phyloP scores from a whole-genome alignment of 2,797 vertebrate genomes.

The Lagodon rhomboides region DNA sequence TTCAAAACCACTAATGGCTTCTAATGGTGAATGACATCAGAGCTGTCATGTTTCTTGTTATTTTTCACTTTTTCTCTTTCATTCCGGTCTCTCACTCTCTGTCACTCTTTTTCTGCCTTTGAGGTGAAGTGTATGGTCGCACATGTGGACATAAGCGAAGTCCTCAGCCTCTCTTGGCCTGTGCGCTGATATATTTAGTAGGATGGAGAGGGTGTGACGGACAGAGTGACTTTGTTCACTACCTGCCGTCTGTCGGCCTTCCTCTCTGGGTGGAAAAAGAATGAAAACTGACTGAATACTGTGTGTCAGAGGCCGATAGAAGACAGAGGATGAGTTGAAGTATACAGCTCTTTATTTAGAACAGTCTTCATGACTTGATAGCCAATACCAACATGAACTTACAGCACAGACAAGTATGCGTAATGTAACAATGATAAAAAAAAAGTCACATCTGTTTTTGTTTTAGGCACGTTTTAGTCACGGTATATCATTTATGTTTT shows the following conservation, averaged over 20 bases:
- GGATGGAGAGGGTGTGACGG: conserved; percentile 41
- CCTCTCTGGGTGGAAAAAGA: conserved; percentile 27
- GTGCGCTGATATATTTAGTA: conserved; percentile 46
- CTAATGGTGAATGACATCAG: conserved; percentile 75
- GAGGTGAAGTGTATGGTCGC: conserved; percentile 19
- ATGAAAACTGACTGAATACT: conserved; percentile 15
- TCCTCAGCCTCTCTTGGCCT: conserved; percentile 21
- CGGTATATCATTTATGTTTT: conserved; percentile 11
- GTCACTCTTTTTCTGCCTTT: conserved; percentile 26
- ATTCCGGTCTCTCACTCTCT: conserved; percentile 28
- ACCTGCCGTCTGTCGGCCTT: conserved; percentile 39
- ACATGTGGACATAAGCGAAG: conserved; percentile 19
- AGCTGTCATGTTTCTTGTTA: conserved; percentile 67
- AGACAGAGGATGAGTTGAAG: conserved; percentile 27
- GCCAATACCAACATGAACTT: neutral
- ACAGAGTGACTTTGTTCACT: conserved; percentile 26
- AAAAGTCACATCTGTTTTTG: conserved; percentile 44
- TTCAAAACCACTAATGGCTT: conserved; percentile 73
- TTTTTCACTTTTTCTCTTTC: conserved; percentile 63
- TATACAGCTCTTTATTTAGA: neutral
- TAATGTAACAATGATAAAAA: conserved; percentile 31
- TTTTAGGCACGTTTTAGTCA: conserved; percentile 18
- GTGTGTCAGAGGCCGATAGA: conserved; percentile 11
- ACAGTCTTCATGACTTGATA: neutral
- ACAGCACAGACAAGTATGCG: conserved; percentile 17